These are phyloP conservation scores for Sylvilagus bachmani DNA, from an alignment of 2,113 vertebrate species.

Conservation along the genomic window DNA sequence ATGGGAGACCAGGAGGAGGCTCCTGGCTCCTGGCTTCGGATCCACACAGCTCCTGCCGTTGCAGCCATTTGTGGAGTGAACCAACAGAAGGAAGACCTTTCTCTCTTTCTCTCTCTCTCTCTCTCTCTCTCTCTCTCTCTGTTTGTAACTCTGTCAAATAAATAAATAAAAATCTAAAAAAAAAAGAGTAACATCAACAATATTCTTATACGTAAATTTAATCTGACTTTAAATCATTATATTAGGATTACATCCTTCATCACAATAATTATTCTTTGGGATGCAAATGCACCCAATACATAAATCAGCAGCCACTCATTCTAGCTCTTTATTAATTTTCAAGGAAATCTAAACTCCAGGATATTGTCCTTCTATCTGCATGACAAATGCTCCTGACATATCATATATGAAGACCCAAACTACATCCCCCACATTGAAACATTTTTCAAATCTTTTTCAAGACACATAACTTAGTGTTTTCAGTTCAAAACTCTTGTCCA, in stretches of 20 bases:
- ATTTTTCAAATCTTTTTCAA: neutral
- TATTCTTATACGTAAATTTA: neutral
- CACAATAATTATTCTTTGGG: neutral
- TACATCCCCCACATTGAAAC: neutral
- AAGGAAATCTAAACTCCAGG: constrained; percentile 18
- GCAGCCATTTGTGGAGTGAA: no score
- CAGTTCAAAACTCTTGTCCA: neutral
- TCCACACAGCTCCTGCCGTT: no score
- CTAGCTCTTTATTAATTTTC: neutral
- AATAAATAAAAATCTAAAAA: no score
- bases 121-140: no score
- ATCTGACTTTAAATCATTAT: neutral
- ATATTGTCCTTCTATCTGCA: neutral
- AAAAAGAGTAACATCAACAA: neutral
- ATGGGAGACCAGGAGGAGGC: no score
- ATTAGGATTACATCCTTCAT: neutral
- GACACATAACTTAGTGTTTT: neutral
- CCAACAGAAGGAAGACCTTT: no score
- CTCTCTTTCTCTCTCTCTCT: no score
- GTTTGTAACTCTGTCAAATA: no score
- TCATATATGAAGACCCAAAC: neutral
- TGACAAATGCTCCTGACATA: neutral
- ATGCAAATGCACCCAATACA: neutral
- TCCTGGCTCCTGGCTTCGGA: no score
- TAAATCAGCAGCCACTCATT: neutral